Base-by-base conservation (phyloP, 2,888 invertebrate genomes). In the Pandemis corylana region DNA sequence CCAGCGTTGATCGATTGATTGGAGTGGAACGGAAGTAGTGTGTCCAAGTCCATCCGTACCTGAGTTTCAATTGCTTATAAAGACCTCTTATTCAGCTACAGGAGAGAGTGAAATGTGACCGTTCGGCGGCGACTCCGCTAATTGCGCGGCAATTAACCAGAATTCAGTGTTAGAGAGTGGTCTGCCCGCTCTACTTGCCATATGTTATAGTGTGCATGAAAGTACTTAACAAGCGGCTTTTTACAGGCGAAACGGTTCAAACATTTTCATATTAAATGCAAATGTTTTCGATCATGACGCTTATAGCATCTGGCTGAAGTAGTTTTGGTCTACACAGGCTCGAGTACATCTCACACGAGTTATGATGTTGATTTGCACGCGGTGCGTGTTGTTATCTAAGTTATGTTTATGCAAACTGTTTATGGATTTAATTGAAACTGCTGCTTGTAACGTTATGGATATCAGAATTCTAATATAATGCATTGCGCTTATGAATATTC, bases 111-210 rank as follows among this genome's bases (percentile, higher is more conserved):
- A 91, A 90, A 87, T 87, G 84, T 78, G 78, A 83, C 79, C 84
- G 81, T 77, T 76, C 80, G 82, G 81, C 83, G 85, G 83, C 84
- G 80, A 87, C 83, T 84, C 83, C 81, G 84, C 89, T 93, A 92
- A 93, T 93, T 93, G 87, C 85, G 78, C 85, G 74, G 85, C 88
- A 91, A 93, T 92, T 93, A 93, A 87, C 87, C 87, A 88, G 87
- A 91, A 90, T 90, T 90, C 87, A 87, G 87, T 87, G 88, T 91
- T 59, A 92, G 93, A 93, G 94, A 93, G 93, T 90, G 88, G 90
- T 87, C 83, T 87, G 87, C 89, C 88, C 91, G 94, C 93, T 94
- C 94, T 92, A 94, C 92, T 94, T 93, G 90, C 82, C 90, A 92
- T 91, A 90, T 91, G 90, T 90, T 93, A 91, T 91, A 89, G 87